Conservation (phyloP, 2,888 invertebrate genomes). For the Leptogaster cylindrica region DNA sequence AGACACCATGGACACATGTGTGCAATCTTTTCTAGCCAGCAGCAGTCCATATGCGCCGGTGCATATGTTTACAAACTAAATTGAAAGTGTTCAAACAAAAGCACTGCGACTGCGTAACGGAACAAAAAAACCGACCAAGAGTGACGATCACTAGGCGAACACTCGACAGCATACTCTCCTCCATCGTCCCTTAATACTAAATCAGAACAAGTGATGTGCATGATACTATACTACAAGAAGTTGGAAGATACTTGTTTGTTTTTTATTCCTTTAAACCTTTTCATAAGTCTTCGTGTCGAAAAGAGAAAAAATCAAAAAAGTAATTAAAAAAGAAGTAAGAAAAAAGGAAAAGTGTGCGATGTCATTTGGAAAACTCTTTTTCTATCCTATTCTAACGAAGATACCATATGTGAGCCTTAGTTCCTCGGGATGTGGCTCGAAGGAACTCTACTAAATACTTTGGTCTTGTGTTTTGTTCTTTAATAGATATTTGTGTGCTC, state of each 20-base stretch:
- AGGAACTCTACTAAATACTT: constrained; percentile 40
- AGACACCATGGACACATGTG: constrained; percentile 44
- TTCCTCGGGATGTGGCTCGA: constrained; percentile 16
- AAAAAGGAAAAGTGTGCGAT: constrained; percentile 17
- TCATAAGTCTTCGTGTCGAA: no score
- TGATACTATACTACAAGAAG: constrained; percentile 12
- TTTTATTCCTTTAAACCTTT: constrained; percentile 6
- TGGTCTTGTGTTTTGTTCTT: constrained; percentile 37
- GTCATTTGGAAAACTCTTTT: constrained; percentile 33
- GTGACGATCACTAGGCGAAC: not conserved
- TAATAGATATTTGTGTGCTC: constrained; percentile 40
- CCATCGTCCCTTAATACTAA: constrained; percentile 35
- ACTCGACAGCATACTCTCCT: not conserved
- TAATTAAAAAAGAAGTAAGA: not conserved
- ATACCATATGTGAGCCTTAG: constrained; percentile 30
- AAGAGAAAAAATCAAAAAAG: not conserved
- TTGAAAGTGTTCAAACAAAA: constrained; percentile 37
- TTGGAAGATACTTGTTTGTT: constrained; percentile 15
- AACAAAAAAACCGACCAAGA: constrained; percentile 19
- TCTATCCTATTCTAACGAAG: constrained; percentile 41
- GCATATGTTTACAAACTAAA: constrained; percentile 46
- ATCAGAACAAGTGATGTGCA: constrained; percentile 39
- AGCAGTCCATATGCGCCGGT: constrained; percentile 34
- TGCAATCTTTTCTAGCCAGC: constrained; percentile 40
- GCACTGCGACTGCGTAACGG: not conserved